Percentiles rank a stretch among this genome's conserved stretches.
These are phyloP conservation scores for Drosophila setosimentum DNA, from an alignment of 2,888 invertebrate species.

Conservation along the genomic window DNA sequence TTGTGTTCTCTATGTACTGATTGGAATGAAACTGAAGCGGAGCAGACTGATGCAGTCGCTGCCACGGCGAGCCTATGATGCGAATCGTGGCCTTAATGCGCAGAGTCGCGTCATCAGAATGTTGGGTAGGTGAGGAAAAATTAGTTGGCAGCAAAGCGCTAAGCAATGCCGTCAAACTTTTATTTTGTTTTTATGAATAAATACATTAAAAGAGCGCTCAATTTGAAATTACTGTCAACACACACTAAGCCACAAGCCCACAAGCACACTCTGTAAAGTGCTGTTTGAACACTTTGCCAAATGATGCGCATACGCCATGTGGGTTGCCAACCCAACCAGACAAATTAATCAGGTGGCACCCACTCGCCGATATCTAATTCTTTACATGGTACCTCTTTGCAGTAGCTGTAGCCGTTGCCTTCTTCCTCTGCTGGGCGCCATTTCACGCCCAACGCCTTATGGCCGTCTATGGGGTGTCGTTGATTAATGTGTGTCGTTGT, in stretches of 20 bases:
- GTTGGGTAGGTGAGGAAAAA: conserved; percentile 88
- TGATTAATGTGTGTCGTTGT: conserved; percentile 78
- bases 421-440: conserved; percentile 95
- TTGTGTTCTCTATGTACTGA: conserved; percentile 91
- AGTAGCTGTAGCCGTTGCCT: conserved; percentile 94
- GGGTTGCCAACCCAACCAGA: conserved; percentile 1
- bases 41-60: conserved; percentile 88
- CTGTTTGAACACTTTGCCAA: conserved; percentile 24
- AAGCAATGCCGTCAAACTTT: conserved; percentile 30
- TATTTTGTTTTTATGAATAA: neutral
- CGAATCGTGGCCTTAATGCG: conserved; percentile 87
- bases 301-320: conserved; percentile 48
- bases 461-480: conserved; percentile 89
- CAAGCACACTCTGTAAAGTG: conserved; percentile 4
- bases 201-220: conserved; percentile 29
- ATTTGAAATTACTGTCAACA: conserved; percentile 57
- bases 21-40: conserved; percentile 90
- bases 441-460: conserved; percentile 96
- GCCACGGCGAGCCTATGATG: conserved; percentile 86
- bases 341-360: conserved; percentile 20
- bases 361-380: conserved; percentile 8
- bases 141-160: conserved; percentile 20
- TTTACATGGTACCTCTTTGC: conserved; percentile 79
- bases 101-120: conserved; percentile 91
- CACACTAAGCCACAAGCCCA: conserved; percentile 7